Evolutionary conservation across 2,888 invertebrate genomes (phyloP).

Genomic region (Alloplasta piceator): DNA sequence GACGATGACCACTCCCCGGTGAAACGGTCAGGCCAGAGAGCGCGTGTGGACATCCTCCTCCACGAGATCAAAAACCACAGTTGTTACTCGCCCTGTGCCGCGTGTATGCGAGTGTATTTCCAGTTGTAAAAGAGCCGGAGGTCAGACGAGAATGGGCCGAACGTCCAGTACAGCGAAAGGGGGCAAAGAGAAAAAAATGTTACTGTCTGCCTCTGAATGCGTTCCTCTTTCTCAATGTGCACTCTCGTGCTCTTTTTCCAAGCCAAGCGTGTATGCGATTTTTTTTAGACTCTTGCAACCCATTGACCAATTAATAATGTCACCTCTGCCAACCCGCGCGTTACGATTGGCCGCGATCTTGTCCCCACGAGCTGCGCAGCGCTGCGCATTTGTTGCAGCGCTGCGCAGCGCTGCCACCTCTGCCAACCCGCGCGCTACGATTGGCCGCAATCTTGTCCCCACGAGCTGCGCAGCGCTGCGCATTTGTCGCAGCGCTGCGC

Average conservation of each 20-base stretch:
- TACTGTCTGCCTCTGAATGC: conserved; percentile 45
- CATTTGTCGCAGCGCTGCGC: neutral
- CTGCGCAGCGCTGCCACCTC: conserved; percentile 72
- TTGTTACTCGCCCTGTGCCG: conserved; percentile 1
- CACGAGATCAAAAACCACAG: conserved; percentile 37
- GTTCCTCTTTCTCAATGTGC: conserved; percentile 56
- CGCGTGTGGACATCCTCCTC: conserved; percentile 38
- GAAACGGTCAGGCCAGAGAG: conserved; percentile 55
- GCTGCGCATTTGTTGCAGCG: neutral
- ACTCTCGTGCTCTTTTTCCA: conserved; percentile 61
- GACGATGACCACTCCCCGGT: conserved; percentile 60
- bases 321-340: conserved; percentile 68
- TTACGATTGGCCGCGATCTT: conserved; percentile 47
- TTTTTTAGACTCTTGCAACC: conserved; percentile 68
- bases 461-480: conserved; percentile 30
- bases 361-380: conserved; percentile 36
- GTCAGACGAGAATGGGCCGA: conserved; percentile 65
- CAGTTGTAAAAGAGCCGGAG: conserved; percentile 58
- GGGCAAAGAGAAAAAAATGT: conserved; percentile 37
- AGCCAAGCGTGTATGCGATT: conserved; percentile 49
- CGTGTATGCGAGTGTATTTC: conserved; percentile 22
- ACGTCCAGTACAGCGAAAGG: conserved; percentile 5
- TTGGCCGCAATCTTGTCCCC: conserved; percentile 43
- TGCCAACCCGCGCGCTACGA: conserved; percentile 26
- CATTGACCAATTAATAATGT: conserved; percentile 81